phyloP scores from a whole-genome alignment of 2,113 vertebrate genomes.

The Dascyllus trimaculatus region DNA sequence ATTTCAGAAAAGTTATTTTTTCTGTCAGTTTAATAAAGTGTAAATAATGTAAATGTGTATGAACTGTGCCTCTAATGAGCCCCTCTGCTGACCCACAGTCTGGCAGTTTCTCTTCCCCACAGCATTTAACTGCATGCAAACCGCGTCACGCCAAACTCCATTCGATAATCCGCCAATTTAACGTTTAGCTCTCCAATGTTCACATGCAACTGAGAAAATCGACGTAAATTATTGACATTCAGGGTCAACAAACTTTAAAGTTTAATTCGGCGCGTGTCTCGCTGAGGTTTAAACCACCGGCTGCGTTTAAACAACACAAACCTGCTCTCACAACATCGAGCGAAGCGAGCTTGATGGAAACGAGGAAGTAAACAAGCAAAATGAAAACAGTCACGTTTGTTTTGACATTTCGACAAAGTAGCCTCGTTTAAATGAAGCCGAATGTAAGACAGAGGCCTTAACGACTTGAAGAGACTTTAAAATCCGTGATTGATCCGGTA shows the following conservation, averaged over 20 bases:
- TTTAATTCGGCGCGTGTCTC: not conserved
- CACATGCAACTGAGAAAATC: accelerated
- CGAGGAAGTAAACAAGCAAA: not conserved
- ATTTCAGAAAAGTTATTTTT: no score
- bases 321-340: not conserved
- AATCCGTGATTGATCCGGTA: accelerated
- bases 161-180: not conserved
- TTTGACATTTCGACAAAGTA: not conserved
- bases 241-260: accelerated
- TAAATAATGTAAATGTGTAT: not conserved
- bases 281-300: no score
- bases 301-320: not conserved
- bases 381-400: not conserved
- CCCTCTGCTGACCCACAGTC: not conserved
- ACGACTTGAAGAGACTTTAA: accelerated
- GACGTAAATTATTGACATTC: accelerated
- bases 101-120: not conserved
- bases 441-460: not conserved
- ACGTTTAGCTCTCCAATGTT: accelerated
- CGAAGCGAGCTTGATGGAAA: not conserved
- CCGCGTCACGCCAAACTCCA: not conserved
- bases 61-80: not conserved
- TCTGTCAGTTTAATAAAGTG: no score
- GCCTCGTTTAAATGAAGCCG: not conserved
- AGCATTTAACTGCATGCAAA: not conserved